Evolutionary conservation across 2,888 invertebrate species (phyloP).

Genomic region (Cheiracanthium punctorium): DNA sequence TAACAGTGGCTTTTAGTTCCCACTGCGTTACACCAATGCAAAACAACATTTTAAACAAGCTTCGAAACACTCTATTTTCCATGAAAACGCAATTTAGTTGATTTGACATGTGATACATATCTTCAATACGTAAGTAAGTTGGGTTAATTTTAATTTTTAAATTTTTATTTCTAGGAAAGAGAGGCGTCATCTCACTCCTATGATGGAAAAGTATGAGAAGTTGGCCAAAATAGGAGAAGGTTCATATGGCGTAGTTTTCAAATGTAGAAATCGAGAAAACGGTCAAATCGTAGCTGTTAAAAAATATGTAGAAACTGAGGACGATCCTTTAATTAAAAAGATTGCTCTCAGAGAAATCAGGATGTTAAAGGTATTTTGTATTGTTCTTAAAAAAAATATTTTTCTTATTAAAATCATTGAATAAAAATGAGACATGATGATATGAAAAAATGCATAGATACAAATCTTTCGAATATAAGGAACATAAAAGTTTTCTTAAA

Average conservation of each 20-base stretch:
- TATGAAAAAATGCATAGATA: too few species aligned
- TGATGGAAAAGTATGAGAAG: slow-evolving; percentile 86
- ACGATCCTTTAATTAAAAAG: slow-evolving; percentile 96
- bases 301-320: slow-evolving; percentile 97
- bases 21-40: too few species aligned
- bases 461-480: too few species aligned
- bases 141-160: background rate
- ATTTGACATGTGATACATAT: too few species aligned
- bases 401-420: too few species aligned
- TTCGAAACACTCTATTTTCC: too few species aligned
- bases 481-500: too few species aligned
- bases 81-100: too few species aligned
- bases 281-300: slow-evolving; percentile 97
- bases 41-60: too few species aligned
- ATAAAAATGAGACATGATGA: too few species aligned
- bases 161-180: slow-evolving; percentile 48
- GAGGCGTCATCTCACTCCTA: slow-evolving; percentile 53
- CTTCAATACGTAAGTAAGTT: too few species aligned
- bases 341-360: slow-evolving; percentile 96
- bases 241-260: slow-evolving; percentile 97
- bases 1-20: too few species aligned
- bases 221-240: slow-evolving; percentile 95
- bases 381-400: background rate
- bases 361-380: slow-evolving; percentile 89
- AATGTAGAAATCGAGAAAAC: slow-evolving; percentile 95